Evolutionary conservation across 2,113 vertebrate species (phyloP), one percentile per base, ranked within the genome.

Genomic region (Nycticebus coucang): DNA sequence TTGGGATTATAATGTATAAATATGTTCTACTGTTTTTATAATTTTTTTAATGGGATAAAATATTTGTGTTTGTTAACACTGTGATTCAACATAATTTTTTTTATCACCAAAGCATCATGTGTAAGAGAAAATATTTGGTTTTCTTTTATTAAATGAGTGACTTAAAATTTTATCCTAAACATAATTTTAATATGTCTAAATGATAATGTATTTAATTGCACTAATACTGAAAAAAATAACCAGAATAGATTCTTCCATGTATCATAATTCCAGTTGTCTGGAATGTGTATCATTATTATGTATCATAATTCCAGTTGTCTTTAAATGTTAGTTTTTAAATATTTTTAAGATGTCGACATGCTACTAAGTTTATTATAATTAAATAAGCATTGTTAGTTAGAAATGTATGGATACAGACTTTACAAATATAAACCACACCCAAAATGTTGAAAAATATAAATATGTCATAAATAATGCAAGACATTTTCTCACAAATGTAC

Each of bases 21-120:
- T 74, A 35, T 69, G 4, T 45, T 96, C 82, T 62, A 37, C 81
- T 89, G 30, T 0, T 4, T 94, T 62, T 35, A 0, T 92, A 69
- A 41, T 33, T 91, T 88, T n/a, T 94, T 80, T 90, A 55, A 33
- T 79, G 22, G 10, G 28, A 59, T 93, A 78, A 93, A 93, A 88
- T 50, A 45, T 50, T 66, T 14, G 30, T 37, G 7, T 79, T 85
- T 81, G 10, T 53, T 91, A 85, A 72, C 53, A 45, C n/a, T 50
- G 10, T 84, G 28, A 81, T 81, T 91, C 19, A 45, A 28, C 28
- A 41, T 82, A 92, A 62, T 4, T 3, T 78, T 41, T 41, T 89
- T 90, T 74, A 66, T 59, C 55, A 84, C 71, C 79, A 9, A 89
- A 50, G 88, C 26, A 45, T 74, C 28, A 35, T 35, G 21, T 33